phyloP scores from a whole-genome alignment of 2,113 vertebrate genomes.

The Ovis canadensis region DNA sequence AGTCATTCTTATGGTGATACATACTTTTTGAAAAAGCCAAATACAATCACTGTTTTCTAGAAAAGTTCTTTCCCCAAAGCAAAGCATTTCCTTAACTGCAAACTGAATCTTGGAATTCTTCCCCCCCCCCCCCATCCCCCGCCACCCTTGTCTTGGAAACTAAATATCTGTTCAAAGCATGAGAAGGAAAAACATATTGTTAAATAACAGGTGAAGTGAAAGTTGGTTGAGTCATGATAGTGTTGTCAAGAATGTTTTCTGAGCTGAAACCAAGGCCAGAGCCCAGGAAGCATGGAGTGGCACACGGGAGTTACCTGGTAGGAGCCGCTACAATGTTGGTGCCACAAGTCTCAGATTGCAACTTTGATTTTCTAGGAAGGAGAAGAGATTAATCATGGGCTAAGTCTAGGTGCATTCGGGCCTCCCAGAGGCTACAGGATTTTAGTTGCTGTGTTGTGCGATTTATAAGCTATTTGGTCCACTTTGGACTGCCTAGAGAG shows the following conservation, averaged over 20 bases:
- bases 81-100: slow-evolving; percentile 24
- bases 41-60: slow-evolving; percentile 38
- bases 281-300: not conserved
- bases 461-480: slow-evolving; percentile 37
- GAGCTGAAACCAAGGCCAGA: not conserved
- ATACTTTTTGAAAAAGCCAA: slow-evolving; percentile 48
- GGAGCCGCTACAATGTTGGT: not conserved
- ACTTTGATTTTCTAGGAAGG: slow-evolving; percentile 44
- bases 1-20: slow-evolving; percentile 54
- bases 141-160: slow-evolving; percentile 31
- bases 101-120: not conserved
- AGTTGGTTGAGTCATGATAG: not conserved
- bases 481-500: slow-evolving; percentile 51
- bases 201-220: not conserved
- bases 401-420: not conserved
- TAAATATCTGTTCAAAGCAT: not conserved
- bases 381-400: slow-evolving; percentile 10
- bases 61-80: slow-evolving; percentile 17
- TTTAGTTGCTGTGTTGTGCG: not conserved
- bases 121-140: accelerated
- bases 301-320: not conserved
- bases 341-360: not conserved
- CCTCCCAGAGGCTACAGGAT: slow-evolving; percentile 17
- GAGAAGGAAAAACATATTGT: not conserved
- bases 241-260: not conserved